Evolutionary conservation across 37 sponge, comb jelly and placozoan species (phyloP).

Genomic region (Hexactinellida sp.): DNA sequence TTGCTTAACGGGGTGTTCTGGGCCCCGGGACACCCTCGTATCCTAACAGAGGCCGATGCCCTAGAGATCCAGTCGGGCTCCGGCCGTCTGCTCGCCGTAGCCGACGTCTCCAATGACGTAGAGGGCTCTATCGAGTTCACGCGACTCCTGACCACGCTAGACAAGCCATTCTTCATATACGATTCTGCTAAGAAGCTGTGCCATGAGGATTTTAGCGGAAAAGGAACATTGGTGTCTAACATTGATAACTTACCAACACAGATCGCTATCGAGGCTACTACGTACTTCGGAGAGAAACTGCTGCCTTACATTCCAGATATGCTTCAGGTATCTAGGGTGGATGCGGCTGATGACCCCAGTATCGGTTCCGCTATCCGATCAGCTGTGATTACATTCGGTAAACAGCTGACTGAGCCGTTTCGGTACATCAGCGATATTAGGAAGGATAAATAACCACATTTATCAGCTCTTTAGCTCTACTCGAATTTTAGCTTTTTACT

Average conservation of each 20-base stretch:
- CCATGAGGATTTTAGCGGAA: slow-evolving; percentile 1
- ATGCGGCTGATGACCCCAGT: not conserved
- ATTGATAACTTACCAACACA: slow-evolving; percentile 92
- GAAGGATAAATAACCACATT: not conserved
- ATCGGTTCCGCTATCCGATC: not conserved
- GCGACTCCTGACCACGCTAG: slow-evolving; percentile 43
- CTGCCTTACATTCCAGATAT: slow-evolving; percentile 38
- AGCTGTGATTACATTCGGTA: not conserved
- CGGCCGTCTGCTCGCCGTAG: not conserved
- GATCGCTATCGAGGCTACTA: slow-evolving; percentile 80
- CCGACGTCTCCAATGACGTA: not conserved
- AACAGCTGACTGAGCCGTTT: not conserved
- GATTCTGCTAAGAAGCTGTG: slow-evolving; percentile 47
- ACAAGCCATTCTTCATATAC: slow-evolving; percentile 62
- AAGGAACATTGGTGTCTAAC: slow-evolving; percentile 52
- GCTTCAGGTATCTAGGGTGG: not conserved
- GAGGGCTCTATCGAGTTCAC: slow-evolving; percentile 87
- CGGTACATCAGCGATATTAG: not conserved
- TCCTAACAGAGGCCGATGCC: slow-evolving; percentile 48
- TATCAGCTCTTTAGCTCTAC: too few species aligned
- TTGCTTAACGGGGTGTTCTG: slow-evolving; percentile 92
- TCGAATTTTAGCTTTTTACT: too few species aligned
- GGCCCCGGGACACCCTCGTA: slow-evolving; percentile 56
- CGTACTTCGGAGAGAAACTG: slow-evolving; percentile 62
- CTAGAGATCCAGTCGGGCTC: slow-evolving; percentile 21